These are phyloP conservation scores for Leuctra nigra DNA, from an alignment of 2,888 invertebrate genomes.

Conservation along the genomic window DNA sequence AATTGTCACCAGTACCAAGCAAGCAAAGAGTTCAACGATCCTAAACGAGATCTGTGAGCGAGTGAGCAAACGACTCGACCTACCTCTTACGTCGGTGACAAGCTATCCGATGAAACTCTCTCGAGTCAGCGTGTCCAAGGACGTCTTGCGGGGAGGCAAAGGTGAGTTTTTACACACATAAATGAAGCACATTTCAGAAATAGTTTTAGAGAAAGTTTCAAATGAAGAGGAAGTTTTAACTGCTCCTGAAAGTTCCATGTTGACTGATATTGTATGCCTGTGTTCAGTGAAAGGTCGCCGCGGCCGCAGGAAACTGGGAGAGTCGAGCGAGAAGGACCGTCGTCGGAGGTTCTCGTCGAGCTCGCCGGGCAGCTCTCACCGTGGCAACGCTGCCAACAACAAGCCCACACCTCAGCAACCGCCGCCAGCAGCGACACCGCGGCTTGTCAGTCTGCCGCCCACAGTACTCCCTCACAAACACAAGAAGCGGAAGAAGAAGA, in stretches of 20 bases:
- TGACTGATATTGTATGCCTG: no score
- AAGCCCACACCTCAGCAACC: not conserved
- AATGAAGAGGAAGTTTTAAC: no score
- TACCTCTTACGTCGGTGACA: conserved; percentile 10
- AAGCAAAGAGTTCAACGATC: conserved; percentile 24
- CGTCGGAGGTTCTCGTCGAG: conserved; percentile 5
- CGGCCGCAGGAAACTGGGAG: conserved; percentile 20
- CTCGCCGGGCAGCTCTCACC: not conserved
- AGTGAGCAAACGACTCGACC: conserved; percentile 36
- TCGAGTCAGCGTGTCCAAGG: conserved; percentile 14
- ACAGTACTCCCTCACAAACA: conserved; percentile 38
- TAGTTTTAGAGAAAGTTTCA: no score
- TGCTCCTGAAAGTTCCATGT: no score
- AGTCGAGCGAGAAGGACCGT: conserved; percentile 8
- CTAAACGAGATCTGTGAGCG: conserved; percentile 37
- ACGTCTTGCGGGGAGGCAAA: conserved; percentile 6
- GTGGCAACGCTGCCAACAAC: not conserved
- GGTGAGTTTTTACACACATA: no score
- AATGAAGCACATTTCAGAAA: no score
- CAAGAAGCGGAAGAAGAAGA: conserved; percentile 35
- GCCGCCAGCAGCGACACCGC: conserved; percentile 2
- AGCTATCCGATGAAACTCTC: conserved; percentile 12
- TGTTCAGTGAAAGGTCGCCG: conserved; percentile 9
- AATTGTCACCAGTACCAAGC: not conserved
- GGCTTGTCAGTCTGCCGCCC: conserved; percentile 19